phyloP scores from a whole-genome alignment of 2,113 vertebrate species.

The Panthera leo region DNA sequence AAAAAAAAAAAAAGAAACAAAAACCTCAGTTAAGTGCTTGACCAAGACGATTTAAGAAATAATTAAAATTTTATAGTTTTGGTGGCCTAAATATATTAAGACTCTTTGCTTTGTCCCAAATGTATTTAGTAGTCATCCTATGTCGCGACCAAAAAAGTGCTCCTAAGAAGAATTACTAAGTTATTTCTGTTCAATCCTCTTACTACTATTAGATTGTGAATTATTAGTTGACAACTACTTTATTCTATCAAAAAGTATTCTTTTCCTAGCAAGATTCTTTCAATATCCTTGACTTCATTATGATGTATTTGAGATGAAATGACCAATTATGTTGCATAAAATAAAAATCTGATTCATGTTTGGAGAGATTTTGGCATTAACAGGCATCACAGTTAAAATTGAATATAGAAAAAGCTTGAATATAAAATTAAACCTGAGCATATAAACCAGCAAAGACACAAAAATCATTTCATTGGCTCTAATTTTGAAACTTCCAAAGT shows the following conservation, averaged over 20 bases:
- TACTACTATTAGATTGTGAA: not conserved
- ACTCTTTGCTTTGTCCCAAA: not conserved
- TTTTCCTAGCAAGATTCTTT: not conserved
- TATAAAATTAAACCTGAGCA: not conserved
- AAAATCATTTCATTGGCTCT: not conserved
- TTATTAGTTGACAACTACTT: not conserved
- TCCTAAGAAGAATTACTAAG: not conserved
- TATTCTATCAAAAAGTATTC: not conserved
- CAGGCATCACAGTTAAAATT: not conserved
- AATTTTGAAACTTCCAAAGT: not conserved
- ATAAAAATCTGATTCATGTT: conserved; percentile 16
- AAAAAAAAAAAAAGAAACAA: not conserved
- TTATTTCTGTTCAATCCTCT: not conserved
- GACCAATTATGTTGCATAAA: not conserved
- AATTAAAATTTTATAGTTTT: not conserved
- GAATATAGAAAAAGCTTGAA: not conserved
- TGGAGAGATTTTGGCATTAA: not conserved
- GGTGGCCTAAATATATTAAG: not conserved
- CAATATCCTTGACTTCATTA: not conserved
- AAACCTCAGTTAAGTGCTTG: not conserved
- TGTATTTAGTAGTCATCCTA: not conserved
- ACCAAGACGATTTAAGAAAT: not conserved
- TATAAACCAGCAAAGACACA: not conserved
- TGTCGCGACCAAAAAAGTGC: not conserved
- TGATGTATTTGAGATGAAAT: not conserved